Percentiles rank a stretch among this genome's conserved stretches.
Conservation (phyloP, 2,888 invertebrate genomes). For the Periphyllus acericola region DNA sequence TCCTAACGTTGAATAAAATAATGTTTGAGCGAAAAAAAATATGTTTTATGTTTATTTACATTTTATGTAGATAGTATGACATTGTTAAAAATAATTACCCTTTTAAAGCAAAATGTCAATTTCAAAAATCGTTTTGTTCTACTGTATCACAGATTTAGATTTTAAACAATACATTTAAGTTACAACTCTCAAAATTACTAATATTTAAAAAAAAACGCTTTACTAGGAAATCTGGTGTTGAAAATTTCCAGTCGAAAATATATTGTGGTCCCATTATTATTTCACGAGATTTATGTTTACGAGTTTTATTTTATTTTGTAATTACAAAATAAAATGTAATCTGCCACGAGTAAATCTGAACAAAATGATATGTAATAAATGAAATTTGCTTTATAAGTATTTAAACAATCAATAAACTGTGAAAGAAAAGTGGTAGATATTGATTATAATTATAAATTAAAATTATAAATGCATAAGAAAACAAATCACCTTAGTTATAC, state of each 20-base stretch:
- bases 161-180: constrained; percentile 29
- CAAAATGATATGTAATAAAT: constrained; percentile 46
- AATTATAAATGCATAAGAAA: neutral
- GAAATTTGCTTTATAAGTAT: constrained; percentile 14
- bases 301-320: neutral
- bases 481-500: neutral
- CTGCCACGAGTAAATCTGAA: constrained; percentile 6
- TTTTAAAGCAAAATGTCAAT: constrained; percentile 37
- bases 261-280: constrained; percentile 56
- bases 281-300: constrained; percentile 22
- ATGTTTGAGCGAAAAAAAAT: constrained; percentile 45
- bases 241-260: constrained; percentile 45
- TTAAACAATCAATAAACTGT: neutral
- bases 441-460: neutral
- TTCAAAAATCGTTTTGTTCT: constrained; percentile 29
- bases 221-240: constrained; percentile 13
- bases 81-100: constrained; percentile 43
- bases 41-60: neutral
- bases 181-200: constrained; percentile 20
- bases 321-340: neutral
- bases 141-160: constrained; percentile 58
- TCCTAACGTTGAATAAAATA: neutral
- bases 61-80: neutral
- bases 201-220: constrained; percentile 14
- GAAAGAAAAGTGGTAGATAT: neutral